Base-by-base conservation (phyloP, 1,140 invertebrate species). In the Babylonia areolata region DNA sequence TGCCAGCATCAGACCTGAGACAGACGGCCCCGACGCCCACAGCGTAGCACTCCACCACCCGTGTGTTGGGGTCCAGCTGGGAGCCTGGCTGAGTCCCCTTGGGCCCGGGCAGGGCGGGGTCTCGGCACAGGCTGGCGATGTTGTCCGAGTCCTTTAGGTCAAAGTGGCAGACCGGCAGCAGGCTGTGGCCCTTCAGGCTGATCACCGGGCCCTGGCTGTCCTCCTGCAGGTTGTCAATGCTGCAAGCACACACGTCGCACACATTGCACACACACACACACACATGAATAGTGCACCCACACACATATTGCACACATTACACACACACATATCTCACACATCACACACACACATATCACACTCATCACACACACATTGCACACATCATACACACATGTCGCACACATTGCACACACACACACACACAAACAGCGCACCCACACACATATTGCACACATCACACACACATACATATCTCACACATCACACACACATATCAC, bases 81-180 rank as follows among this genome's bases (percentile, higher is more conserved):
- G 91, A 90, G 40, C 93, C 93, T 33, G 92, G 90, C 1, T 92
- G 92, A 31, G 92, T 89, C 1, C 93, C 93, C 39, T 89, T 88
- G 31, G 93, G 92, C 11, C 93, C 93, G 75, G 90, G 87, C 86
- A 94, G 89, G 51, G 93, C 92, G 2, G 93, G 93, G 78, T 94
- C 92, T n/a, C 94, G 90, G 6, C 92, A 86, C 12, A 92, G 91
- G 64, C 91, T 89, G 64, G 86, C 90, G 33, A 94, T 89, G 73
- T 94, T 94, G 87, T 94, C 93, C 0, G 93, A 94, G 81, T 94
- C 92, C 81, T 92, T 90, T 17, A 94, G 86, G 54, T 94, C 94
- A 92, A 94, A 94, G 87, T 94, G 94, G 87, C 93, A 94, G 84
- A 93, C 94, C 1, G 94, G 94, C 90, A 94, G 90, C 54, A 94